phyloP scores from a whole-genome alignment of 2,888 invertebrate genomes.

The Globia sparganii region DNA sequence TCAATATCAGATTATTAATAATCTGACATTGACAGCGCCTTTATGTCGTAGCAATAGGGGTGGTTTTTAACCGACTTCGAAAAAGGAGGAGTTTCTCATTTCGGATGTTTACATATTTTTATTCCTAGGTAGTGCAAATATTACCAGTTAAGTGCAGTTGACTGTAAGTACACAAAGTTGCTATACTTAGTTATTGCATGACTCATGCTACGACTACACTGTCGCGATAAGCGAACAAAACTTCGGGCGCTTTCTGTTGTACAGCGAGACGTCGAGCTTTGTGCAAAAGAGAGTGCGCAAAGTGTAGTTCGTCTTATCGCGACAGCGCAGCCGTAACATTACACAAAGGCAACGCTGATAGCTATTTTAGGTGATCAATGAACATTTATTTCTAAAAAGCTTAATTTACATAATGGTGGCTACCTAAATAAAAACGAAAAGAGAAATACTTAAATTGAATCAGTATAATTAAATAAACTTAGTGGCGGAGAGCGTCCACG shows the following conservation, averaged over 20 bases:
- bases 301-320: background rate
- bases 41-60: background rate
- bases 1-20: background rate
- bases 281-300: no score
- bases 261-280: no score
- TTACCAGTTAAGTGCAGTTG: background rate
- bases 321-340: background rate
- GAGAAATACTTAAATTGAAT: slow-evolving; percentile 41
- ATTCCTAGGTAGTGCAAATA: background rate
- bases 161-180: background rate
- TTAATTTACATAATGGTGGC: slow-evolving; percentile 2
- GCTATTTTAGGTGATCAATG: background rate
- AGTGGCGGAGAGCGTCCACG: slow-evolving; percentile 42
- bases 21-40: background rate
- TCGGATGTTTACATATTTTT: no score
- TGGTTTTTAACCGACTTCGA: no score
- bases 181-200: background rate
- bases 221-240: no score
- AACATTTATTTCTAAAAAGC: background rate
- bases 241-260: no score
- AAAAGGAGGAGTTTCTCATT: no score
- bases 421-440: slow-evolving; percentile 7
- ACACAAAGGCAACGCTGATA: background rate
- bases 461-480: slow-evolving; percentile 49
- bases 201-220: no score